These are phyloP conservation scores for Canis aureus DNA, from an alignment of 2,113 vertebrate species.

Conservation along the genomic window DNA sequence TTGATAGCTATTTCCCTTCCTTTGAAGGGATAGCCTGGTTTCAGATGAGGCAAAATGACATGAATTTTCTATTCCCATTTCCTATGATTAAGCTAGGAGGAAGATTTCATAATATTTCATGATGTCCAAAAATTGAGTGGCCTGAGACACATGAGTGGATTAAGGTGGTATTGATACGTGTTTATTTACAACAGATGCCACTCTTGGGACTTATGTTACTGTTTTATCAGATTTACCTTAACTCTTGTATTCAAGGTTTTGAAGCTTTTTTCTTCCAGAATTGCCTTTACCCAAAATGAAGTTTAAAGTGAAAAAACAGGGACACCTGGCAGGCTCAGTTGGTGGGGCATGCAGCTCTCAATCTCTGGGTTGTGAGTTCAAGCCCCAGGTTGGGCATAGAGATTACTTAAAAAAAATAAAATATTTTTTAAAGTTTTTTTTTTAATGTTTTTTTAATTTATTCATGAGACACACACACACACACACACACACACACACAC, in stretches of 20 bases:
- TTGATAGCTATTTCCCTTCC: slow-evolving; percentile 92
- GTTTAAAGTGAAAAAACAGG: slow-evolving; percentile 62
- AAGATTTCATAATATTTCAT: slow-evolving; percentile 77
- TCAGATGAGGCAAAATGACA: slow-evolving; percentile 90
- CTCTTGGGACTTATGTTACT: slow-evolving; percentile 8
- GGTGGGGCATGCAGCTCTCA: background rate
- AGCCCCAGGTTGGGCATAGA: background rate
- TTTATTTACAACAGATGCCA: background rate
- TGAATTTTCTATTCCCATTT: slow-evolving; percentile 91
- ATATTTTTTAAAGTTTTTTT: background rate
- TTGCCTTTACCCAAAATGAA: slow-evolving; percentile 70
- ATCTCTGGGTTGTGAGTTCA: background rate
- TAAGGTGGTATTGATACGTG: slow-evolving; percentile 60
- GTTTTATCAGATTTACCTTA: slow-evolving; percentile 53
- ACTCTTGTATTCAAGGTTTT: slow-evolving; percentile 48
- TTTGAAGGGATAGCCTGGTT: slow-evolving; percentile 91
- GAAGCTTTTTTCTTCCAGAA: slow-evolving; percentile 74
- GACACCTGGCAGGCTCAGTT: background rate
- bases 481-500: too few species aligned
- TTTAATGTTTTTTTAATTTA: too few species aligned
- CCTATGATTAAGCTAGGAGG: slow-evolving; percentile 92
- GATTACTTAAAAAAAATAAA: background rate
- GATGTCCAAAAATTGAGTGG: background rate
- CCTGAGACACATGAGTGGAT: background rate
- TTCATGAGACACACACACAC: too few species aligned